A percentile compares a stretch with the other conserved stretches of the same genome.
Conservation (phyloP, 1,140 invertebrate genomes). For the Cyclargus thomasi region DNA sequence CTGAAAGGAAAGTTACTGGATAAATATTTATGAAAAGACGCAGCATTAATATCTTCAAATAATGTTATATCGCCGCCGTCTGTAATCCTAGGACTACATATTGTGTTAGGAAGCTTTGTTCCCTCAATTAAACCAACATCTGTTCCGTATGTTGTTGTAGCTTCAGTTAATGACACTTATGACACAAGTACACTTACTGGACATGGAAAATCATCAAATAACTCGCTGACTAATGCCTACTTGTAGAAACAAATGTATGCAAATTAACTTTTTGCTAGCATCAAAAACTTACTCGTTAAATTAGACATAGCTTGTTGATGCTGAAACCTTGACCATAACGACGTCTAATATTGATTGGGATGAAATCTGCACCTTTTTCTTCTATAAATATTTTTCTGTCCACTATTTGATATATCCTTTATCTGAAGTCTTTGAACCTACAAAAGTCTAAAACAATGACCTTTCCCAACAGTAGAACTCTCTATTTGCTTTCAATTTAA, state of each 20-base stretch:
- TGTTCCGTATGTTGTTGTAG: not conserved
- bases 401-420: too few relatives aligned
- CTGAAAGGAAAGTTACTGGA: too few relatives aligned
- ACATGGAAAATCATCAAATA: not conserved
- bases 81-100: too few relatives aligned
- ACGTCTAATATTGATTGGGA: too few relatives aligned
- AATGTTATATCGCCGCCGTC: too few relatives aligned
- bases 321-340: too few relatives aligned
- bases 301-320: too few relatives aligned
- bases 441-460: not conserved
- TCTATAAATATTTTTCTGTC: too few relatives aligned
- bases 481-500: slow-evolving; percentile 25
- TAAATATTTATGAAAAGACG: too few relatives aligned
- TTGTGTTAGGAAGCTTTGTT: not conserved
- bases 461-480: not conserved
- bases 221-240: not conserved
- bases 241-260: not conserved
- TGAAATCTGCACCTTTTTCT: too few relatives aligned
- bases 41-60: too few relatives aligned
- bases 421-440: not conserved
- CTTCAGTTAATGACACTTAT: not conserved
- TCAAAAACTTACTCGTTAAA: too few relatives aligned
- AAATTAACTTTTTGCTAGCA: not conserved
- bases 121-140: not conserved
- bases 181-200: not conserved